phyloP scores from a whole-genome alignment of 2,797 vertebrate species.

The Ataeniobius toweri region DNA sequence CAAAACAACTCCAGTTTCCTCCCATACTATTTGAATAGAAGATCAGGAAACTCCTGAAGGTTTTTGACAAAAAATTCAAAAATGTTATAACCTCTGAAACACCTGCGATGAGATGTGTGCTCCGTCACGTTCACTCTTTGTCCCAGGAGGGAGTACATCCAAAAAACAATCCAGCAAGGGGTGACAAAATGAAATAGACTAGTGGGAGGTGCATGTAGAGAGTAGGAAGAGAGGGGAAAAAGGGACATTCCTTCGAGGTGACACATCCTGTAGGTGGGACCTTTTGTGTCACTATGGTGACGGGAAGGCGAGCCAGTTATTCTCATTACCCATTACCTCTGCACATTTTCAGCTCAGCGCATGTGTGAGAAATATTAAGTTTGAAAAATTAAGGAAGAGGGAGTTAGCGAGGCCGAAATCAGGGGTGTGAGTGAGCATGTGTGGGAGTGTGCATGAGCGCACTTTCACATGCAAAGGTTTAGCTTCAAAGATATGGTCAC shows the following conservation, averaged over 20 bases:
- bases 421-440: conserved; percentile 8
- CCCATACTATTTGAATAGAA: no score
- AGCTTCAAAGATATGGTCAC: conserved; percentile 12
- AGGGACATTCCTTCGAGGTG: conserved; percentile 75
- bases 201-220: not conserved
- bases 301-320: conserved; percentile 71
- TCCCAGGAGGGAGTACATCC: conserved; percentile 39
- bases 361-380: conserved; percentile 33
- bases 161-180: conserved; percentile 49
- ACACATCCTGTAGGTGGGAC: conserved; percentile 79
- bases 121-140: conserved; percentile 59
- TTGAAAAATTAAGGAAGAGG: conserved; percentile 39
- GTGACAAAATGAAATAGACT: conserved; percentile 13
- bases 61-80: no score
- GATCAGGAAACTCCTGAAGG: no score
- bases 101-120: conserved; percentile 41
- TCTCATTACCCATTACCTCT: conserved; percentile 58
- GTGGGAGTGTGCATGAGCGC: conserved; percentile 10
- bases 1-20: not conserved
- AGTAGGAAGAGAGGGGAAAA: conserved; percentile 11
- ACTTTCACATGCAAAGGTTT: conserved; percentile 19
- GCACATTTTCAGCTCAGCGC: conserved; percentile 38
- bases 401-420: conserved; percentile 14
- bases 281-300: conserved; percentile 65
- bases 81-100: not conserved